A percentile compares a stretch with the other conserved stretches of the same genome.
phyloP scores from a whole-genome alignment of 2,797 vertebrate species.

The Micrastur ruficollis region DNA sequence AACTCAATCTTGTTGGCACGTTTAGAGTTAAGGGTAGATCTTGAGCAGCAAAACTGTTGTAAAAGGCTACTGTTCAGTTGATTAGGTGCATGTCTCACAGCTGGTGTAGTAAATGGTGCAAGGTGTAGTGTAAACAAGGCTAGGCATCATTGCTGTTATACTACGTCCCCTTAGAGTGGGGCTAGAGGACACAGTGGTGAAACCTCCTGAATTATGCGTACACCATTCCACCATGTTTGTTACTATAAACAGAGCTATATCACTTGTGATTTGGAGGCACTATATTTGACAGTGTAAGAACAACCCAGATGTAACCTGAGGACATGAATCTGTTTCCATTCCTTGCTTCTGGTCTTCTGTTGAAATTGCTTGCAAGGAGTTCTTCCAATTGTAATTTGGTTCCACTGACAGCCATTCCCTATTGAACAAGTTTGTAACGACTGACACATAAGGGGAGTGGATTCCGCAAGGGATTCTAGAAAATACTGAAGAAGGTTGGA shows the following conservation, averaged over 20 bases:
- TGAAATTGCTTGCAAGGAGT: neutral
- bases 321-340: neutral
- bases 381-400: neutral
- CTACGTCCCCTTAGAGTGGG: neutral
- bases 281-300: neutral
- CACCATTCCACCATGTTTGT: neutral
- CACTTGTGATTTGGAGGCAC: neutral
- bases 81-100: neutral
- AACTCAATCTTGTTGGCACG: fast-evolving
- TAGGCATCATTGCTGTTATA: neutral
- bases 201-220: neutral
- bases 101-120: neutral
- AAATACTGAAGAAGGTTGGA: neutral
- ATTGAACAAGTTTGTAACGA: neutral
- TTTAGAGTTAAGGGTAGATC: neutral
- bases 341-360: neutral
- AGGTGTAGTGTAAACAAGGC: neutral
- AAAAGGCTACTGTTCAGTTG: neutral
- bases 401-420: neutral
- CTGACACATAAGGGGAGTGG: neutral
- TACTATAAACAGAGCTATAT: neutral
- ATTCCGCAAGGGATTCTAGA: neutral
- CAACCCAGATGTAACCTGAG: neutral
- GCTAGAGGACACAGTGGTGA: neutral
- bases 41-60: neutral